Conservation (phyloP, 2,797 vertebrate genomes). For the Tokudaia muenninki region DNA sequence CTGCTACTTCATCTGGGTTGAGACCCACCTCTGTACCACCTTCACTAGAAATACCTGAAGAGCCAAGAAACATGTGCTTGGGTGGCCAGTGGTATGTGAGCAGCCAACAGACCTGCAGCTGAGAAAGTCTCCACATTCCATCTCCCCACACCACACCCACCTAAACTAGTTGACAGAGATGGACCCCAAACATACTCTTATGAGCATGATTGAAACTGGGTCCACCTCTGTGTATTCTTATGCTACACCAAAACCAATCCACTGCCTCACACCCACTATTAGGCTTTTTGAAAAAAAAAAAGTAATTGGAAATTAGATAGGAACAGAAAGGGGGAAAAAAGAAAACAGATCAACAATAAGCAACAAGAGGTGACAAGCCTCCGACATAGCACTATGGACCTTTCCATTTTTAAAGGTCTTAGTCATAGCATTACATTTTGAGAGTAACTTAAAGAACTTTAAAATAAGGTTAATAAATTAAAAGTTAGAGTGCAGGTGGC, state of each 20-base stretch:
- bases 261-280: not conserved
- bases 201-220: not conserved
- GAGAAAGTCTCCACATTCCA: not conserved
- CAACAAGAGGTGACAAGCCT: not conserved
- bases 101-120: not conserved
- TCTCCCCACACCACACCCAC: not conserved
- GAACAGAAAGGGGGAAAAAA: not conserved
- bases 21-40: not conserved
- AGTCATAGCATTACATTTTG: not conserved
- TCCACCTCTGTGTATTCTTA: not conserved
- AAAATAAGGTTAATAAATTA: not conserved
- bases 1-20: not conserved
- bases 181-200: not conserved
- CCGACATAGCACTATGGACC: not conserved
- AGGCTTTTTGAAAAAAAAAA: not conserved
- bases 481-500: not conserved
- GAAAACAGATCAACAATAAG: not conserved
- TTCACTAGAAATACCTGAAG: not conserved
- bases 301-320: not conserved
- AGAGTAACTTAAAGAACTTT: conserved; percentile 3
- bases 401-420: conserved; percentile 1
- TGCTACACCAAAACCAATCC: not conserved
- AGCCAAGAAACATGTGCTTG: not conserved
- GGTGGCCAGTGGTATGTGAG: too few species aligned
- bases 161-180: not conserved